A percentile compares a stretch with the other conserved stretches of the same genome.
phyloP scores from a whole-genome alignment of 2,797 vertebrate genomes.

The Xiphorhynchus erythropygius region DNA sequence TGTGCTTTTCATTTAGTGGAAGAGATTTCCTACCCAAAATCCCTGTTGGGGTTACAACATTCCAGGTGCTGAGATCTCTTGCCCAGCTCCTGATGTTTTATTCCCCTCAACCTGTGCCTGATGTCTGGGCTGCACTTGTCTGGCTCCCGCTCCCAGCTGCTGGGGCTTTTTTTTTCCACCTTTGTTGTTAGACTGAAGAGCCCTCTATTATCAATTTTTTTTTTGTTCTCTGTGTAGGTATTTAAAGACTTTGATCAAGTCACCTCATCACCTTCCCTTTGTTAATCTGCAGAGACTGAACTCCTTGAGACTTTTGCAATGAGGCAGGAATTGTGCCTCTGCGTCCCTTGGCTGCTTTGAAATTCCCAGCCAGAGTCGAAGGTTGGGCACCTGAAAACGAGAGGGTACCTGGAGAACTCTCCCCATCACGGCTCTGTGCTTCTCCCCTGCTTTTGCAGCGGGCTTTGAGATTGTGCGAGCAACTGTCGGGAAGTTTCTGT shows the following conservation, averaged over 20 bases:
- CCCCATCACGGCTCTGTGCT: background rate
- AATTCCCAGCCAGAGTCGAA: conserved; percentile 12
- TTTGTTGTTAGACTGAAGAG: conserved; percentile 56
- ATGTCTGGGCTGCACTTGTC: background rate
- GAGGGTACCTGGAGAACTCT: conserved; percentile 16
- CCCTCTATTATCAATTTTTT: conserved; percentile 31
- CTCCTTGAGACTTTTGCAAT: conserved; percentile 58
- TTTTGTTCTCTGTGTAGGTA: conserved; percentile 56
- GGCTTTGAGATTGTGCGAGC: background rate
- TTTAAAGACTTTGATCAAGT: conserved; percentile 63
- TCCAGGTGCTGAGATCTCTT: accelerated
- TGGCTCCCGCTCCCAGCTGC: background rate
- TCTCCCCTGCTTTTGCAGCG: background rate
- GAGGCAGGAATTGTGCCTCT: conserved; percentile 45
- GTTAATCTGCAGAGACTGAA: conserved; percentile 57
- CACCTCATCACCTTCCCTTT: conserved; percentile 65
- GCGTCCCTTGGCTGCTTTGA: conserved; percentile 40
- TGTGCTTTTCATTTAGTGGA: background rate
- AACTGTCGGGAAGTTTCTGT: conserved; percentile 1
- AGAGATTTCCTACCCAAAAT: accelerated
- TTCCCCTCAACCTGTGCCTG: background rate
- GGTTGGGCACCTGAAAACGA: conserved; percentile 54
- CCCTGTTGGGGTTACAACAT: accelerated
- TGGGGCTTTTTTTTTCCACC: background rate
- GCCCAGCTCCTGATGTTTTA: background rate